Conservation (phyloP, 2,888 invertebrate species). For the Conomelus anceps region DNA sequence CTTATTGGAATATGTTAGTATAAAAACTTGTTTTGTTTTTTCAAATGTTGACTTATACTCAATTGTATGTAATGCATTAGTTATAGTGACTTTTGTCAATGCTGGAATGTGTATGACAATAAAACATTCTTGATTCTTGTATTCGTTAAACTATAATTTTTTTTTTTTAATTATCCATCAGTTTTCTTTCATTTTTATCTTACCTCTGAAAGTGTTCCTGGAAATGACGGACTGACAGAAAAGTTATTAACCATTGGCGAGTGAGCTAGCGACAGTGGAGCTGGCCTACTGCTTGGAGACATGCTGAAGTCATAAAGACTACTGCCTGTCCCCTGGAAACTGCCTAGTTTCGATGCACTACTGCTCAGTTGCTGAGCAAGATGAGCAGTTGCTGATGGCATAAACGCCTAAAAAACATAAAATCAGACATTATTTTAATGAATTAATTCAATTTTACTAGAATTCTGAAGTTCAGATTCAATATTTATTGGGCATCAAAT, state of each 20-base stretch:
- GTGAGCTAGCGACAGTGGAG: slow-evolving; percentile 44
- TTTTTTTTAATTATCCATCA: too few relatives aligned
- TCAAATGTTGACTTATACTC: too few relatives aligned
- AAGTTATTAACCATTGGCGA: slow-evolving; percentile 45
- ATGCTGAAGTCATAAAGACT: slow-evolving; percentile 40
- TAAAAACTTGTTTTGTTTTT: too few relatives aligned
- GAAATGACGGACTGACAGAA: slow-evolving; percentile 42
- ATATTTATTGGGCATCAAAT: too few relatives aligned
- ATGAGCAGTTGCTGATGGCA: slow-evolving; percentile 3
- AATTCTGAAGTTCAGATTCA: neutral
- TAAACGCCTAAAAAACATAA: slow-evolving; percentile 2
- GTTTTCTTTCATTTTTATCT: too few relatives aligned
- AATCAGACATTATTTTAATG: neutral
- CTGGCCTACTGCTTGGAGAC: slow-evolving; percentile 48
- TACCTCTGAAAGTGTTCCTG: slow-evolving; percentile 26
- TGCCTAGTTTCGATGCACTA: slow-evolving; percentile 56
- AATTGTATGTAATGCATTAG: too few relatives aligned
- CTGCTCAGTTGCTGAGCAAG: slow-evolving; percentile 48
- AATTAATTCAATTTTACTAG: neutral
- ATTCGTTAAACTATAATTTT: neutral
- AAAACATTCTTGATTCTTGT: too few relatives aligned
- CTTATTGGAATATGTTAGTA: too few relatives aligned
- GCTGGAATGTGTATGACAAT: too few relatives aligned
- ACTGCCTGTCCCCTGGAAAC: slow-evolving; percentile 33
- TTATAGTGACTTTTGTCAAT: too few relatives aligned